Base-by-base conservation (phyloP, 2,888 invertebrate species). In the Nasonovia ribisnigri region DNA sequence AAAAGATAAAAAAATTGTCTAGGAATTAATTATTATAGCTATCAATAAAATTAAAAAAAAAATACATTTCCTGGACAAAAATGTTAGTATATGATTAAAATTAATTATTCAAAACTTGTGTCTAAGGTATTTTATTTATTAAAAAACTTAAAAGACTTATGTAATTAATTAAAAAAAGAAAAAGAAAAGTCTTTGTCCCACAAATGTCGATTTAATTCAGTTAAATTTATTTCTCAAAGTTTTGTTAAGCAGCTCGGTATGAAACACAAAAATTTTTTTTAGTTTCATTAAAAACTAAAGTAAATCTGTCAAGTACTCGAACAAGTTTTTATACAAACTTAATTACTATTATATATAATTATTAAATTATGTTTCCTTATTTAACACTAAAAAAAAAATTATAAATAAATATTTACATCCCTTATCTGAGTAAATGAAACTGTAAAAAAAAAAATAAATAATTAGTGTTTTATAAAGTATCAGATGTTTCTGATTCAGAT, bases 101-200 rank as follows among this genome's bases (percentile, higher is more conserved):
- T 91, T 54, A 84, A 84, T 91, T 43, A 84, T 91, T 51, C 13
- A 29, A 91, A 84, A 54, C 51, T 91, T 84, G 42, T 29, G 16
- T 84, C 42, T 3, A 6, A 26, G 84, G n/a, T 91, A 43, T 84
- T 51, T 91, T 54, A 42, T 84, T 91, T 91, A 91, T 91, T 42
- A 29, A 42, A 84, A 54, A 77, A 77, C 36, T 77, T 77, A 77
- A 77, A 42, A 54, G 42, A 84, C 26, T 84, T 11, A 42, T 29
- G 20, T 54, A 91, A 51, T 91, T 91, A 91, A 91, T 91, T 91
- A 16, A 84, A 91, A 84, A 88, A 67, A 90, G 3, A 67, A 46
- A 60, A 0, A 43, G 67, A 67, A 84, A 84, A 91, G 84, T 36
- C 84, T 54, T 42, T 42, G 26, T 60, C 26, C 24, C 48, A 26